Evolutionary conservation across 2,797 vertebrate genomes (phyloP), one percentile per base, ranked within the genome.

Genomic region (Euphonia xanthogaster): DNA sequence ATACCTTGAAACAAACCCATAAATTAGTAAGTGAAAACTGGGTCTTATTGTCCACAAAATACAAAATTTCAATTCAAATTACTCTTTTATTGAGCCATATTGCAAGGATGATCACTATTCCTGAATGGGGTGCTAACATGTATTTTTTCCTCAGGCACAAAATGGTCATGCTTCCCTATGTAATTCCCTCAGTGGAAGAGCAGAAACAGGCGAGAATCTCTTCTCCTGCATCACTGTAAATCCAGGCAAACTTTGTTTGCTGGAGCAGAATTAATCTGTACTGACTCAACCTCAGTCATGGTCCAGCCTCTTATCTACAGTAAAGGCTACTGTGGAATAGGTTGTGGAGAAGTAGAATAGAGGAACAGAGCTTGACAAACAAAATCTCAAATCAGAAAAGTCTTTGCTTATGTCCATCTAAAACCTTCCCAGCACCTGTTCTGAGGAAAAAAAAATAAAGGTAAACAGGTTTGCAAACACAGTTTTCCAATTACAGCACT

Each of bases 1-100:
- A 84, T 94, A 88, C 55, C 63, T 81, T 71, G 60, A 94, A 93
- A 85, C 60, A 93, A 94, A 82, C 25, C 18, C 42, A 61, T 95
- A 90, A 91, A 91, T 83, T 79, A 86, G 40, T 53, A 94, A 70
- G 51, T 55, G 53, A 86, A 90, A 93, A 80, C 39, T 81, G 31
- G 16, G 39, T 84, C 53, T 54, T 86, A 58, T 37, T 90, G 63
- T 74, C 61, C 73, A 73, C 80, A 54, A 90, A 90, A 87, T 77
- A 57, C 25, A 82, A 90, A 91, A 86, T 27, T 58, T 50, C 16
- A 8, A 58, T 68, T 80, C 25, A 90, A 66, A 94, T 85, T 88
- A 24, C 57, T 81, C n/a, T 86, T 83, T 71, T 54, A 91, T 81
- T 91, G 66, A 86, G 51, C 51, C 24, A 35, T 85, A 65, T 88